A percentile compares a stretch with the other conserved stretches of the same genome.
These are phyloP conservation scores for Apis laboriosa DNA, from an alignment of 1,140 invertebrate genomes.

Conservation along the genomic window DNA sequence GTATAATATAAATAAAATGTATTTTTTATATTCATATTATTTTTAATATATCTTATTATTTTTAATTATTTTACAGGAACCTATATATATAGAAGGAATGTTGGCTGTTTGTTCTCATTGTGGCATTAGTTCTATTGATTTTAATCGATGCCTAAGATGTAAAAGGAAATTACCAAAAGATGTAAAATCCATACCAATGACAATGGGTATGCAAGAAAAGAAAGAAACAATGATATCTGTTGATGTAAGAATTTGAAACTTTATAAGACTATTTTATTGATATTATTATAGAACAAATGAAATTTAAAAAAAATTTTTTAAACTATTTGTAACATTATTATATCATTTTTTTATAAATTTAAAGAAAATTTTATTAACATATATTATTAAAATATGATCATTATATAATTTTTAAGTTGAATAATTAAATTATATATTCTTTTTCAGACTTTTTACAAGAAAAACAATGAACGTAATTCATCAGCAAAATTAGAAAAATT, in stretches of 20 bases:
- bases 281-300: background rate
- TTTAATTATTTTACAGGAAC: slow-evolving; percentile 66
- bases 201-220: slow-evolving; percentile 61
- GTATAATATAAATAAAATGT: background rate
- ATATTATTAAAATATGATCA: background rate
- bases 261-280: background rate
- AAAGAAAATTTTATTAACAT: background rate
- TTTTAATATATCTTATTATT: slow-evolving; percentile 4
- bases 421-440: slow-evolving; percentile 31
- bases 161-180: slow-evolving; percentile 81
- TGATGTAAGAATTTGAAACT: slow-evolving; percentile 70
- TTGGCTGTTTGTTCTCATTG: slow-evolving; percentile 87
- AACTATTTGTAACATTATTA: background rate
- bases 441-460: slow-evolving; percentile 74
- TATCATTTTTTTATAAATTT: background rate
- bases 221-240: slow-evolving; percentile 70
- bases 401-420: background rate
- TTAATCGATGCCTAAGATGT: slow-evolving; percentile 87
- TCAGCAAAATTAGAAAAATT: slow-evolving; percentile 60
- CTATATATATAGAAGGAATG: slow-evolving; percentile 85
- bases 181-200: slow-evolving; percentile 78
- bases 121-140: slow-evolving; percentile 87
- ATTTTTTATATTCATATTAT: background rate
- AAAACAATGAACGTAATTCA: slow-evolving; percentile 62
- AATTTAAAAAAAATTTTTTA: background rate